phyloP scores from a whole-genome alignment of 92 coral and sea anemone species.

The Zoanthus sociatus region DNA sequence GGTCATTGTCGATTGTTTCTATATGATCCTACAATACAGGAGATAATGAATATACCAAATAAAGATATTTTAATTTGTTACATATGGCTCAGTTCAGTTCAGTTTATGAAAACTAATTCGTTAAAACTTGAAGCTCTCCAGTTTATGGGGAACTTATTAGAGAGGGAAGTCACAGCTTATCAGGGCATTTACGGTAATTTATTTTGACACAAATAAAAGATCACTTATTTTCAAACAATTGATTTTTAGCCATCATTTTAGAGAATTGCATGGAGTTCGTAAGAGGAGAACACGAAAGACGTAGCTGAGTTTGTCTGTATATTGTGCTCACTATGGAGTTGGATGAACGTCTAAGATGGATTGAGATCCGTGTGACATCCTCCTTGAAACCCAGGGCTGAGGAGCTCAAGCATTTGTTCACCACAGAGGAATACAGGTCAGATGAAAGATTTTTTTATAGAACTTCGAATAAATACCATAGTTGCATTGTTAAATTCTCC shows the following conservation, averaged over 20 bases:
- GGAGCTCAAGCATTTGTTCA: conserved; percentile 93
- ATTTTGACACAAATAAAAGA: too few species aligned
- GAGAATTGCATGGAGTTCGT: background rate
- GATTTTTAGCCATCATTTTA: background rate
- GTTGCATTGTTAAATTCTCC: background rate
- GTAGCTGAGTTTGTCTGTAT: conserved; percentile 2
- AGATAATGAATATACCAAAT: too few species aligned
- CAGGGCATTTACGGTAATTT: too few species aligned
- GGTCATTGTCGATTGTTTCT: too few species aligned
- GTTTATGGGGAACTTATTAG: too few species aligned
- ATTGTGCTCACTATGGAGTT: conserved; percentile 75
- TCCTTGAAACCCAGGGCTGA: conserved; percentile 98
- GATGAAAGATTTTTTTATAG: background rate
- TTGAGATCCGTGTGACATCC: conserved; percentile 95
- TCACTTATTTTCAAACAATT: too few species aligned
- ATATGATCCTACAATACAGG: too few species aligned
- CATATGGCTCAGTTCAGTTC: too few species aligned
- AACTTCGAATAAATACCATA: background rate
- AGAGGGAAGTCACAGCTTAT: too few species aligned
- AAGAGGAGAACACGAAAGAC: background rate
- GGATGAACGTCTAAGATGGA: conserved; percentile 96
- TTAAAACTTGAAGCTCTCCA: too few species aligned
- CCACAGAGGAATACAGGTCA: conserved; percentile 94
- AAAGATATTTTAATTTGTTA: too few species aligned
- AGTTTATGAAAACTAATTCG: too few species aligned